Percentiles rank a stretch among this genome's conserved stretches.
These are phyloP conservation scores for Globicephala melas DNA, from an alignment of 2,113 vertebrate species.

Conservation along the genomic window DNA sequence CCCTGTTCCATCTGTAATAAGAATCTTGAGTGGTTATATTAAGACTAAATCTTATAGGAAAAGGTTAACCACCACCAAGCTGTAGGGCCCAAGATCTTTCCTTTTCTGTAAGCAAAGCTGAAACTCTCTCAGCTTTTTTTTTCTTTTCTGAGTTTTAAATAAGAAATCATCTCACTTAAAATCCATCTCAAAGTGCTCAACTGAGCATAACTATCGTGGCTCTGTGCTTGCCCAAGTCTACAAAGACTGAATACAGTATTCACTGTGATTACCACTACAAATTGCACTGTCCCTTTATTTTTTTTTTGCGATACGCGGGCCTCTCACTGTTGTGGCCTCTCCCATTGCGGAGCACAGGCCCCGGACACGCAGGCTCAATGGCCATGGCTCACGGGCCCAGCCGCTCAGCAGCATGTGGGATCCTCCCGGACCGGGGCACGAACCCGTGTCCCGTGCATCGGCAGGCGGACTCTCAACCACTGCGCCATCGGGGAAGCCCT, in stretches of 20 bases:
- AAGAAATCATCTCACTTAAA: background rate
- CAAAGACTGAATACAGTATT: slow-evolving; percentile 10
- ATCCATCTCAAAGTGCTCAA: background rate
- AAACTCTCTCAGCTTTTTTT: background rate
- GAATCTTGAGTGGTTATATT: background rate
- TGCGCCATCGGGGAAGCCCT: too few species aligned
- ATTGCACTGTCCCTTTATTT: background rate
- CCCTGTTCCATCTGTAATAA: background rate
- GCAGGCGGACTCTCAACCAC: too few species aligned
- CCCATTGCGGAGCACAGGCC: too few species aligned
- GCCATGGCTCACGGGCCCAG: too few species aligned
- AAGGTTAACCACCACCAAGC: background rate
- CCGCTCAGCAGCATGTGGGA: too few species aligned
- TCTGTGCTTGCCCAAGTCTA: slow-evolving; percentile 15
- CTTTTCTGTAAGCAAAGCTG: background rate
- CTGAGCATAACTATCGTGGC: background rate
- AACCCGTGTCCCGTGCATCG: too few species aligned
- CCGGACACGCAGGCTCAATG: too few species aligned
- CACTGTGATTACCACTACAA: slow-evolving; percentile 12
- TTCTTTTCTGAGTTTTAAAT: background rate
- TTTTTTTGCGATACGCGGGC: too few species aligned
- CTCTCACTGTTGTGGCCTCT: too few species aligned
- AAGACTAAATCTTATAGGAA: background rate
- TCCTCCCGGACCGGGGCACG: too few species aligned
- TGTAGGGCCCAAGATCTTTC: background rate